Base-by-base conservation (phyloP, 2,797 vertebrate genomes). In the Peromyscus attwateri region DNA sequence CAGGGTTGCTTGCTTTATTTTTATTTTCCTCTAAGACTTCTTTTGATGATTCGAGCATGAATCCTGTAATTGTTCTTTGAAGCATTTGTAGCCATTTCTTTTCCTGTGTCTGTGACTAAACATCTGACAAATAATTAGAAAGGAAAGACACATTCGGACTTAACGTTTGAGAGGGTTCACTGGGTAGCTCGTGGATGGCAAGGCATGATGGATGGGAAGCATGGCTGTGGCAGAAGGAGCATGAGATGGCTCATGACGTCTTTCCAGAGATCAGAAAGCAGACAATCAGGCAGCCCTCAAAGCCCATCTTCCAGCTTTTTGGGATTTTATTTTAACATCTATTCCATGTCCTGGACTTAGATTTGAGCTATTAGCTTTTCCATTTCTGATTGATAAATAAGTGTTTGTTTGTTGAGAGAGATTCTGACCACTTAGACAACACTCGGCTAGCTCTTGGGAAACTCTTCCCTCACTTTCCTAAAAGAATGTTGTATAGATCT, bases 31-130 rank as follows among this genome's bases (percentile, higher is more conserved):
- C 60, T 60, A 79, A 70, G 27, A 43, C 34, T 60, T 64, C 31
- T 71, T 87, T 87, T 80, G 31, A 52, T 87, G n/a, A 79, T 91
- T 80, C 16, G 21, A 43, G 19, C 12, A 79, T 60, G 43, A 64
- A 64, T 85, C 60, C 19, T 87, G 17, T 34, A 37, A 83, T 91
- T 46, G 64, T 94, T 94, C 46, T 82, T 89, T 37, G 80, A 87
- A 64, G 75, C 14, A 62, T 49, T 71, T 57, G 16, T 73, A 75
- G 49, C 27, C 34, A 21, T 57, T 88, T 21, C 25, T 55, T 13
- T 40, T 37, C 25, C 40, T 55, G 40, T 37, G 25, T 16, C 27
- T 88, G 52, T 60, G 70, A 43, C n/a, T 57, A 75, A 87, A 73
- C 40, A 70, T 73, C 31, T 73, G n/a, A 73, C 68, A 71, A 55